Evolutionary conservation across 2,113 vertebrate species (phyloP), one percentile per base, ranked within the genome.

Genomic region (Anoplopoma fimbria): DNA sequence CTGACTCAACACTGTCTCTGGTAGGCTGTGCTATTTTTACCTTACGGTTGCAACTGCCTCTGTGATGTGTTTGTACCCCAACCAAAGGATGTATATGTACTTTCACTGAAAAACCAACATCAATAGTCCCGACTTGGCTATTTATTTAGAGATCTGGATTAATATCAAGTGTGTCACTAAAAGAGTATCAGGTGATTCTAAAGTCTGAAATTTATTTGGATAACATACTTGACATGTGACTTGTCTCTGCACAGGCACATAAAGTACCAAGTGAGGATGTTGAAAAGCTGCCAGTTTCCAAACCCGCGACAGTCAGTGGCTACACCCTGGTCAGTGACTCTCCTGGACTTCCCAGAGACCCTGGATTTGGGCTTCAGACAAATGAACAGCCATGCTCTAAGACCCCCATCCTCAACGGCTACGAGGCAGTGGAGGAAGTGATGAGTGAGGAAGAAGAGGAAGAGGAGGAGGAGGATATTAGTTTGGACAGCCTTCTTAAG

Each of bases 401-500:
- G 40, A 71, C 49, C 12, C 38, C 67, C 21, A 19, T 72, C 5
- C 49, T 76, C 17, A 91, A 86, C 34, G 89, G 76, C 47, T 87
- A 75, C 65, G 70, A 69, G 6, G 38, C 14, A 51, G 86, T 45
- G 42, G 75, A 87, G 25, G 82, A 79, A 38, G 70, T 42, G 29
- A 86, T 38, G 34, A n/a, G 40, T 47, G 89, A 91, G 10, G 91
- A 85, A 12, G 91, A 88, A 1, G 90, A 92, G 1, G 87, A 87
- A 13, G 89, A 91, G 8, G 91, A 87, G 6, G 91, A 85, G 10
- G 90, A 90, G 17, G 96, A 96, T 72, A 93, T 95, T 76, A 98
- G 96, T 79, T 95, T 98, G 77, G 96, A 98, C 91, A 97, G 96
- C 82, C 95, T 99, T 78, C 93, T 98, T 57, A 98, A 96, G 91